A percentile compares a stretch with the other conserved stretches of the same genome.
Evolutionary conservation across 2,888 invertebrate species (phyloP).

Genomic region (Pasiphila rectangulata): DNA sequence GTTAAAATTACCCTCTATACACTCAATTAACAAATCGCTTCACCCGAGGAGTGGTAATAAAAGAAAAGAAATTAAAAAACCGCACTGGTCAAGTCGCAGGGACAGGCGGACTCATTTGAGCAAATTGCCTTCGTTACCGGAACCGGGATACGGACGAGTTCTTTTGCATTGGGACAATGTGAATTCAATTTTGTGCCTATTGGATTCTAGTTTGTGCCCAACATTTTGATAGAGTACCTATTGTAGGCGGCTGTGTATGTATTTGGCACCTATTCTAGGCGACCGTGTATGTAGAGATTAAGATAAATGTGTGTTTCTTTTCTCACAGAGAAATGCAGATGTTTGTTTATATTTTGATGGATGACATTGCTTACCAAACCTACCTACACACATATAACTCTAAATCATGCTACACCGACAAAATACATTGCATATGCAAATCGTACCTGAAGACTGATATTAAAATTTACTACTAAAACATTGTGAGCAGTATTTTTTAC

Average conservation of each 20-base stretch:
- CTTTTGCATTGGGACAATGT: background rate
- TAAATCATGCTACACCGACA: too few species aligned
- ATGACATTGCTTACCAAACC: too few species aligned
- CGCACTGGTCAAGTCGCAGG: constrained; percentile 22
- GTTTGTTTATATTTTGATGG: too few species aligned
- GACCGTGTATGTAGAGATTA: too few species aligned
- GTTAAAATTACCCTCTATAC: background rate
- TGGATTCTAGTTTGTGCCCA: background rate
- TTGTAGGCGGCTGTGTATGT: background rate
- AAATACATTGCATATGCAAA: too few species aligned
- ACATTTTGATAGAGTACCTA: background rate
- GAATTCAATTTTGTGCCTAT: background rate
- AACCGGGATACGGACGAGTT: constrained; percentile 25
- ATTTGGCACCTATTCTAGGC: too few species aligned
- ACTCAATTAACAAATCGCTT: constrained; percentile 18
- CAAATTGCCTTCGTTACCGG: constrained; percentile 61
- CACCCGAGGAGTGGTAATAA: constrained; percentile 11
- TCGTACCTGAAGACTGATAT: too few species aligned
- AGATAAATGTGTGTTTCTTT: too few species aligned
- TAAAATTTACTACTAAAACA: too few species aligned
- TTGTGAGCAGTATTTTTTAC: too few species aligned
- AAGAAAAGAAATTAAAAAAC: constrained; percentile 21
- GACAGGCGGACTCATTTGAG: constrained; percentile 46
- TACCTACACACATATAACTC: too few species aligned
- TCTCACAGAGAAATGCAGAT: too few species aligned